Base-by-base conservation (phyloP, 2,888 invertebrate genomes). In the Hydrotaea diabolus region DNA sequence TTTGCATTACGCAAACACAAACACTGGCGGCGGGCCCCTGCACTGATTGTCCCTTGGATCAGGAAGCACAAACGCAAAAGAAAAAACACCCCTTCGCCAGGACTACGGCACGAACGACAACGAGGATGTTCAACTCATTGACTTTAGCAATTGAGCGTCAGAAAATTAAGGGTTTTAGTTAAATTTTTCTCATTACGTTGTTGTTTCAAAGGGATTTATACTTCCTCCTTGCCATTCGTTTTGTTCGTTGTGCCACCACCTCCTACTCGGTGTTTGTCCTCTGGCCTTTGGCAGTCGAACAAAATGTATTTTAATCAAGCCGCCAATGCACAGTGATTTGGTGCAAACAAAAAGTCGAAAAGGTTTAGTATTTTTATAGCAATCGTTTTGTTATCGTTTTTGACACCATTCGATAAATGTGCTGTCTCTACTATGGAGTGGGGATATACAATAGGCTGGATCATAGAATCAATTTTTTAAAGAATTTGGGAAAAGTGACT, bases 131-230 rank as follows among this genome's bases (percentile, higher is more conserved):
- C 66, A 64, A 55, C 75, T 86, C 85, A 89, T 91, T 90, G 91
- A 91, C 90, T 90, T 90, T 89, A 87, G 87, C 90, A 90, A 90
- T 90, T 90, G 90, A 91, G 91, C 91, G 89, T 88, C 79, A 72
- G 82, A 74, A 85, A 85, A 80, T 85, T 82, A 85, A 82, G 82
- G 85, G 82, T 80, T 80, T 85, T 79, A 85, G 81, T 79, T 69
- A 71, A 85, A 82, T 80, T 66, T 69, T 80, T 75, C 80, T 77
- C 69, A 85, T 82, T 77, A 59, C 74, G 69, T 73, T 78, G 81
- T 66, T 77, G 71, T 73, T 64, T 17, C n/a, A 26, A 64, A 64
- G 73, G 82, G 86, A 80, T 80, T 82, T 80, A 31, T 57, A n/a
- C 26, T 62, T 31, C 72, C 59, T 64, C 57, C 72, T 73, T 53